These are phyloP conservation scores for Chrysolina oricalcia DNA, from an alignment of 2,888 invertebrate species.

Conservation along the genomic window DNA sequence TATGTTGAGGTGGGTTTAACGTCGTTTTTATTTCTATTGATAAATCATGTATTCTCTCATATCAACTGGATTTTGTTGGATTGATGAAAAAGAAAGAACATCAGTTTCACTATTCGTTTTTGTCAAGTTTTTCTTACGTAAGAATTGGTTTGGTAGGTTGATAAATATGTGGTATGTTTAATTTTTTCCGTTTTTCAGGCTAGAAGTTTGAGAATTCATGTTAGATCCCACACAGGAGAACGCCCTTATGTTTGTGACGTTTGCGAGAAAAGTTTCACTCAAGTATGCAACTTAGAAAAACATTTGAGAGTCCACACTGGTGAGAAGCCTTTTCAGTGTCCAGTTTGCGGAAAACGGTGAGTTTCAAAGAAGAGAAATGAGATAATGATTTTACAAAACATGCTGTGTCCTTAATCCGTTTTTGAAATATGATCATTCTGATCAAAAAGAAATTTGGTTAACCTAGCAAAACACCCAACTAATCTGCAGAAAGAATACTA, in stretches of 20 bases:
- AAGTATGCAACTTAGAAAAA: conserved; percentile 70
- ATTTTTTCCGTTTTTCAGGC: conserved; percentile 60
- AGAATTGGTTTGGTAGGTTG: not conserved
- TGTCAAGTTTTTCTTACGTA: not conserved
- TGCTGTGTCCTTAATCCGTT: too few relatives aligned
- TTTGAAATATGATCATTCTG: too few relatives aligned
- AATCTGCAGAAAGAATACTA: too few relatives aligned
- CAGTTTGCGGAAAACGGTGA: conserved; percentile 70
- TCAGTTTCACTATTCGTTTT: too few relatives aligned
- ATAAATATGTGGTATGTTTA: not conserved
- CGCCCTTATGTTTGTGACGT: conserved; percentile 69
- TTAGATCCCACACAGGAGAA: conserved; percentile 71
- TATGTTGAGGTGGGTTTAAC: conserved; percentile 70
- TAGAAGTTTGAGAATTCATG: conserved; percentile 70
- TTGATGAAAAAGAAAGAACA: too few relatives aligned
- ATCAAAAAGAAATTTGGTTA: too few relatives aligned
- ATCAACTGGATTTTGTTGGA: too few relatives aligned
- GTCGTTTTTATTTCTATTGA: not conserved
- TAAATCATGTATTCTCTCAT: not conserved
- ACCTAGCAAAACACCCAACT: too few relatives aligned
- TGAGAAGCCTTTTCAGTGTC: conserved; percentile 70
- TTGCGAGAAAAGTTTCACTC: conserved; percentile 70
- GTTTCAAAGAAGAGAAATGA: conserved; percentile 2
- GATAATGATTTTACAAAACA: not conserved
- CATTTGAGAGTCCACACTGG: conserved; percentile 71